Percentiles rank a stretch among this genome's conserved stretches.
These are phyloP conservation scores for Chalcosyrphus nemorum DNA, from an alignment of 2,888 invertebrate species.

Conservation along the genomic window DNA sequence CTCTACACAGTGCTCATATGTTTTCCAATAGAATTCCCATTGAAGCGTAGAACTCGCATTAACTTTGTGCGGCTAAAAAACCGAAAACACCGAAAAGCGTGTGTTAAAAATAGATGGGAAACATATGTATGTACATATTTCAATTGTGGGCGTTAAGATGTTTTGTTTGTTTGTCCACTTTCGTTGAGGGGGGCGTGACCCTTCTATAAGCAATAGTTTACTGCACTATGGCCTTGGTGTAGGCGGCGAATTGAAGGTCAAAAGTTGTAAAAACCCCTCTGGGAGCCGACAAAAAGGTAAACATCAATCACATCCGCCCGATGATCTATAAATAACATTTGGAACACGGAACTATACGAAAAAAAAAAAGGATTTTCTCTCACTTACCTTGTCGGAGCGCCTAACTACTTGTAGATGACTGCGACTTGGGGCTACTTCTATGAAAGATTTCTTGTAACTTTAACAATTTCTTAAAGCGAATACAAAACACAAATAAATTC, in stretches of 20 bases:
- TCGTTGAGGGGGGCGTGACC: no score
- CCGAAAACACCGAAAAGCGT: not conserved
- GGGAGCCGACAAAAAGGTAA: not conserved
- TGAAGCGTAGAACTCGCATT: not conserved
- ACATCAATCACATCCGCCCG: not conserved
- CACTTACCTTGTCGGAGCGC: conserved; percentile 43
- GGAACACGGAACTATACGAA: no score
- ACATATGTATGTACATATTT: no score
- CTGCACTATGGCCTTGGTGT: not conserved
- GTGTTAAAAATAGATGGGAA: conserved; percentile 21
- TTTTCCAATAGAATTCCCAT: not conserved
- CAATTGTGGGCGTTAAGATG: not conserved
- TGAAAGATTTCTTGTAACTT: not conserved
- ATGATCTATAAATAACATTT: not conserved
- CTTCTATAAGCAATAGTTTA: not conserved
- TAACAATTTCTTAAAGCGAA: conserved; percentile 14
- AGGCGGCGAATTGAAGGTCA: not conserved
- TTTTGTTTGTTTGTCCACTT: no score
- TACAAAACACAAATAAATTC: not conserved
- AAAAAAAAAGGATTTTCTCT: not conserved
- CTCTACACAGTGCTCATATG: not conserved
- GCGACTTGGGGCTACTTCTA: not conserved
- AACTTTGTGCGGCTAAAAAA: not conserved
- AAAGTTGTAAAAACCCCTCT: not conserved
- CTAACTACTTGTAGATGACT: not conserved